Base-by-base conservation (phyloP, 2,797 vertebrate genomes). In the Neosilurus hyrtlii region DNA sequence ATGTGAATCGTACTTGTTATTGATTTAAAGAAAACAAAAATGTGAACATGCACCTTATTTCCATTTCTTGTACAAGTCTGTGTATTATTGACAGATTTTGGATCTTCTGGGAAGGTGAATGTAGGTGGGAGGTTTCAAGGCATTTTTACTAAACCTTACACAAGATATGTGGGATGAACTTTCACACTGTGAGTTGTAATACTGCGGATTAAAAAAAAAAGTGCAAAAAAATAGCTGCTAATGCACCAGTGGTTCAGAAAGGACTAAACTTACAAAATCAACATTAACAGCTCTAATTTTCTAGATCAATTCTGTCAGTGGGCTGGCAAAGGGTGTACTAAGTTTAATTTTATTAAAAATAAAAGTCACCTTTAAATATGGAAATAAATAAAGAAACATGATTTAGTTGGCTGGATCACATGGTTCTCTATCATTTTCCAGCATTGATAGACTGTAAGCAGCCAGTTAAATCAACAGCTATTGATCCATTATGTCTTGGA, bases 401-500 rank as follows among this genome's bases (percentile, higher is more conserved):
- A 72, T 62, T 68, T 72, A 30, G 74, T 85, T 86, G 88, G 62
- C 51, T 8, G 16, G 86, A 88, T 90, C 87, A 74, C 80, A 86
- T 86, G 82, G 81, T 82, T 84, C 73, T 82, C 80, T 83, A 85
- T 87, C 75, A 81, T 86, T 80, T 83, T 81, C 51, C 70, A 43
- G 57, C 14, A 73, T 79, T 89, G 90, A 93, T 92, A 81, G 87
- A 92, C 89, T 91, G 83, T 88, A 86, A 91, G 83, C 88, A 91
- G 89, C 91, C 89, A 90, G 87, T 89, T 93, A 91, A 91, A 90
- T 90, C 90, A 87, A 86, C 89, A 90, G 74, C 86, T 88, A 85
- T 89, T 92, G 93, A 92, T 93, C 91, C 91, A 88, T 90, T 89
- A 90, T 91, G 91, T 92, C 90, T 90, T 91, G 89, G 87, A 91